These are phyloP conservation scores for Clarias pachynema DNA, from an alignment of 2,797 vertebrate species.

Conservation along the genomic window DNA sequence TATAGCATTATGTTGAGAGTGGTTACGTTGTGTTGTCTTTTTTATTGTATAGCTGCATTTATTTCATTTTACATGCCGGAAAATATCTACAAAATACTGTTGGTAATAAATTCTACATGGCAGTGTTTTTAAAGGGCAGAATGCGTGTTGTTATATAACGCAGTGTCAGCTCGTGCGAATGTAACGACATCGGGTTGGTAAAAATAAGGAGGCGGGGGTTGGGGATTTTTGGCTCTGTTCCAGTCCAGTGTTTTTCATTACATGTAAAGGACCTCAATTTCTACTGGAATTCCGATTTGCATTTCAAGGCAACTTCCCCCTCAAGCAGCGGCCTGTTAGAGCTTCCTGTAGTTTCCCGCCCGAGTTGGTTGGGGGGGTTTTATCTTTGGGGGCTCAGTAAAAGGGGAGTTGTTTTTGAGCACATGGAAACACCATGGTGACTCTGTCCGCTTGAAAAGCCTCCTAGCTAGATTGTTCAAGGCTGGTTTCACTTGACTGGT, in stretches of 20 bases:
- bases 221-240: conserved; percentile 50
- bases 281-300: conserved; percentile 59
- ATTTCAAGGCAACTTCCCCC: conserved; percentile 56
- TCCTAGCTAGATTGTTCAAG: conserved; percentile 50
- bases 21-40: conserved; percentile 3
- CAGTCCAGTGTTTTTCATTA: conserved; percentile 58
- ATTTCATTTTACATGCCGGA: conserved; percentile 4
- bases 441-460: conserved; percentile 50
- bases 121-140: conserved; percentile 21
- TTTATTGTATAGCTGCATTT: conserved; percentile 1
- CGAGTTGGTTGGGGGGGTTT: conserved; percentile 12
- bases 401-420: conserved; percentile 44
- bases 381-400: conserved; percentile 31
- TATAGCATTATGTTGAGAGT: conserved; percentile 22
- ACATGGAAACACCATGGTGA: conserved; percentile 58
- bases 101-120: neutral
- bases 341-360: conserved; percentile 59
- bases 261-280: conserved; percentile 55
- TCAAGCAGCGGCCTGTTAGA: conserved; percentile 54
- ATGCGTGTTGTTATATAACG: conserved; percentile 45
- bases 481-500: conserved; percentile 56
- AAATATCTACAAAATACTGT: neutral
- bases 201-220: conserved; percentile 24
- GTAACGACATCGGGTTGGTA: conserved; percentile 52
- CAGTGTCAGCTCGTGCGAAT: conserved; percentile 8